Base-by-base conservation (phyloP, 1,140 invertebrate species). In the Neotoxoptera formosana region DNA sequence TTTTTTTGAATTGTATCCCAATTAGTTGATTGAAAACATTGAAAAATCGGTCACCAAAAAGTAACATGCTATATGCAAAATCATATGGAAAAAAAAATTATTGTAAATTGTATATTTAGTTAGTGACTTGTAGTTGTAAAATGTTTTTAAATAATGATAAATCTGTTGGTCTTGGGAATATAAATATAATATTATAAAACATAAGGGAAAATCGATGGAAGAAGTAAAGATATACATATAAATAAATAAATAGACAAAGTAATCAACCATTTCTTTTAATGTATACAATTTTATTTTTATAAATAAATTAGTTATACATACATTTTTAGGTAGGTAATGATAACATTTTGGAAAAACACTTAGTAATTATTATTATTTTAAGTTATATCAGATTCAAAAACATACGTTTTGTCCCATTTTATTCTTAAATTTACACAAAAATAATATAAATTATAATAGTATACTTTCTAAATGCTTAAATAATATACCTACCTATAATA, bases 311-410 rank as follows among this genome's bases (percentile, higher is more conserved):
- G 91, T 86, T 93, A 84, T 93, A 84, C 91, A 93, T 93, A 93
- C 91, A 93, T 93, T 93, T 83, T 93, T 93, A 84, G 91, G 76
- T 93, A 93, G 91, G 91, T 93, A 93, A 93, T 93, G 91, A 93
- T 93, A 93, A 93, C 91, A 93, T 93, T 93, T 93, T 93, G 91
- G 91, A 93, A 93, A 91, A 93, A 93, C 91, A 93, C 91, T 93
- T 93, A 93, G 53, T 90, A 45, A 60, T 93, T 93, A 83, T 93
- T 93, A 84, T 53, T 93, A 93, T 93, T 53, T 56, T 93, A 92
- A 84, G 91, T 92, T 92, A 53, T 92, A 92, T 92, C 67, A 91
- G 90, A 83, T 53, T 93, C 48, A 83, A 93, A 93, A 93, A 84
- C 76, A 48, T 84, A 36, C 34, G 76, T 93, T 86, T 93, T 93